Percentiles rank a stretch among this genome's conserved stretches.
Evolutionary conservation across 2,888 invertebrate species (phyloP).

Genomic region (Gibbula magus): DNA sequence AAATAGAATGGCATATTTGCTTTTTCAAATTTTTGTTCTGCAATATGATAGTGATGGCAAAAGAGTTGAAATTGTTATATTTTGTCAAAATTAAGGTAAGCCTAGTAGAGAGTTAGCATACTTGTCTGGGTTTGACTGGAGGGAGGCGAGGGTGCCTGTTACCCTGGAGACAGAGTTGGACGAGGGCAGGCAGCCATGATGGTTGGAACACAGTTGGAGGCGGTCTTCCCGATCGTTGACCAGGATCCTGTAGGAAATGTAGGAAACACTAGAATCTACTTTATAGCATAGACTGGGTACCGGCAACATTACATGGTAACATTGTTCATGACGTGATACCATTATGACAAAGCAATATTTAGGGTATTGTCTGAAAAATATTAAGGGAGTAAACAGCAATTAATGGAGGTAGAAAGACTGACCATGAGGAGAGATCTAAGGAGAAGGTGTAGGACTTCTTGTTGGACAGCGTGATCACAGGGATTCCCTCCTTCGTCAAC

Average conservation of each 20-base stretch:
- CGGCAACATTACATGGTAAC: not conserved
- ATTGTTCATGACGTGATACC: not conserved
- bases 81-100: too few species aligned
- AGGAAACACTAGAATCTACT: not conserved
- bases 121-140: constrained; percentile 77
- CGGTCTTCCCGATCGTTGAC: constrained; percentile 72
- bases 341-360: too few species aligned
- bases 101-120: constrained; percentile 25
- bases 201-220: constrained; percentile 70
- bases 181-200: constrained; percentile 59
- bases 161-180: constrained; percentile 39
- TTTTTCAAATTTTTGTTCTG: too few species aligned
- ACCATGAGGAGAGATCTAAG: constrained; percentile 81
- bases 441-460: constrained; percentile 91
- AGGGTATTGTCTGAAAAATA: too few species aligned
- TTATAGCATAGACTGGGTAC: not conserved
- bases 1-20: too few species aligned
- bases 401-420: constrained; percentile 53
- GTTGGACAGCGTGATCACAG: constrained; percentile 88
- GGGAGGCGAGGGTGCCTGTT: constrained; percentile 78
- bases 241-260: constrained; percentile 65
- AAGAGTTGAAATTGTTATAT: too few species aligned
- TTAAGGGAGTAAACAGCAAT: too few species aligned
- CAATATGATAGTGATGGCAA: too few species aligned
- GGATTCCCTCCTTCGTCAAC: constrained; percentile 84